Base-by-base conservation (phyloP, 1,140 invertebrate genomes). In the Ceratosolen fusciceps region DNA sequence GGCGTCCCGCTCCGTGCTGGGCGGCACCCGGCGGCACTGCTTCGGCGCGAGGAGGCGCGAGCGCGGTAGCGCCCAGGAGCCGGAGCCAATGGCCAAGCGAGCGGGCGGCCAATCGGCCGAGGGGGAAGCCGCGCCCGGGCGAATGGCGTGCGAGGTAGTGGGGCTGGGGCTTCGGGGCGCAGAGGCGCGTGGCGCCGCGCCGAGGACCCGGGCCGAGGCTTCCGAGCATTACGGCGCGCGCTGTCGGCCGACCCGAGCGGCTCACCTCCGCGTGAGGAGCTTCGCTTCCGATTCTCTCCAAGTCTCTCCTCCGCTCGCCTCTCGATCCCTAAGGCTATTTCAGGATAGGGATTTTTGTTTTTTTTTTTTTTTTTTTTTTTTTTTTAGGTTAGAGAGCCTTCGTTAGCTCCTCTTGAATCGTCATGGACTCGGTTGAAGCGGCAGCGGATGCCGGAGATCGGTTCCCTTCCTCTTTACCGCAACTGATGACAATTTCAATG, bases 181-280 rank as follows among this genome's bases (percentile, higher is more conserved):
- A 77, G 82, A 83, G 78, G 86, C 85, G 82, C 74, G 88, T 90
- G 88, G 89, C 89, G 89, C 88, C 85, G 60, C 83, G 58, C 79
- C 84, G 85, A 83, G 73, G 68, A 60, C 24, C 71, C 29, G 52
- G 62, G 34, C 70, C 37, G 84, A 88, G 87, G 82, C 84, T 87
- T 24, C 9, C 19, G 65, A 26, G 14, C 84, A 89, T 85, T 88
- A 68, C 86, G 88, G 84, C 85, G 70, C 37, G 60, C 68, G 88
- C 87, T 87, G 87, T 79, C 72, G 78, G 24, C 8, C 31, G 60
- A 58, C 52, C 58, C 47, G 47, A 14, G 58, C 56, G 58, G 37
- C 71, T 10, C 71, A 31, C 31, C n/a, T n/a, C 24, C 14, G 29
- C 54, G 54, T 56, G 9, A 21, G 52, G 52, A 47, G 43, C 43